These are phyloP conservation scores for Myrmecophaga tridactyla DNA, from an alignment of 2,113 vertebrate genomes.

Conservation along the genomic window DNA sequence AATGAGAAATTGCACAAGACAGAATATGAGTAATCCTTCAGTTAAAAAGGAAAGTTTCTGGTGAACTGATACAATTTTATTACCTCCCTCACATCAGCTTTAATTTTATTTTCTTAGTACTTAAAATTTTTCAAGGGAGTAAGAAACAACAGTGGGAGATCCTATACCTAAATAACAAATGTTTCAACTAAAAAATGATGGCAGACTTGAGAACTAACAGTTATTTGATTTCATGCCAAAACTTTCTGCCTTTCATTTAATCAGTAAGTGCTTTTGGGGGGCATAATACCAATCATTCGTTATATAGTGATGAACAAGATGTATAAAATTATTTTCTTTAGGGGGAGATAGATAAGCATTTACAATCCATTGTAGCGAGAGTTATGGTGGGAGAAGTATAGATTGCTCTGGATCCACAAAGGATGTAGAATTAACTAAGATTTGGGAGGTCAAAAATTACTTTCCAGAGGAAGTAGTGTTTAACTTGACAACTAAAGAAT, in stretches of 20 bases:
- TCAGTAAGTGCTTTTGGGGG: not conserved
- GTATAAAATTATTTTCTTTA: not conserved
- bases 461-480: not conserved
- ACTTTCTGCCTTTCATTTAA: not conserved
- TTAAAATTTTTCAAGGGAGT: not conserved
- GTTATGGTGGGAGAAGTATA: not conserved
- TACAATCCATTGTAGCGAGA: accelerated
- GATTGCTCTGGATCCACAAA: not conserved
- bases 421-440: not conserved
- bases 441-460: not conserved
- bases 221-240: not conserved
- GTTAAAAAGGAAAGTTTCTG: not conserved
- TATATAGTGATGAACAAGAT: not conserved
- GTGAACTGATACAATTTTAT: not conserved
- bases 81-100: not conserved
- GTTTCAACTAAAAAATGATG: not conserved
- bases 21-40: not conserved
- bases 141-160: not conserved
- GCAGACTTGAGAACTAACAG: not conserved
- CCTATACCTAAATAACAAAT: not conserved
- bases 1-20: not conserved
- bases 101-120: not conserved
- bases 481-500: not conserved
- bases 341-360: not conserved
- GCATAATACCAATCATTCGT: not conserved